Evolutionary conservation across 2,888 invertebrate genomes (phyloP).

Genomic region (Microctonus aethiopoides): DNA sequence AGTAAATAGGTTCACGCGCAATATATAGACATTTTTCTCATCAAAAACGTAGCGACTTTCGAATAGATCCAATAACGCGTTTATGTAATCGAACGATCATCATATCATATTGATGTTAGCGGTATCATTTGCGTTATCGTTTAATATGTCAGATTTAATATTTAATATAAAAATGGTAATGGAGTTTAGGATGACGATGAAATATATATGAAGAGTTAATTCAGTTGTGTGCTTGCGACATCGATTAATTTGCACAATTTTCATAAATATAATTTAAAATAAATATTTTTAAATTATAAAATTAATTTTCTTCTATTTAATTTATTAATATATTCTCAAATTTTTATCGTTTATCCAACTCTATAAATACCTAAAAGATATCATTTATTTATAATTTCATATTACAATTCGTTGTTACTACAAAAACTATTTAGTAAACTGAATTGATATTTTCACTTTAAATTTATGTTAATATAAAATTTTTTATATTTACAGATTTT

Average conservation of each 20-base stretch:
- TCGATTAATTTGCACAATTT: not conserved
- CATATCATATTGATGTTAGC: not conserved
- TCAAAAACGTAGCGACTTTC: slow-evolving; percentile 1
- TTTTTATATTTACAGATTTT: not conserved
- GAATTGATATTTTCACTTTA: too few relatives aligned
- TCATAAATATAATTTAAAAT: too few relatives aligned
- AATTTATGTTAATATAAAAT: too few relatives aligned
- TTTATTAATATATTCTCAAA: too few relatives aligned
- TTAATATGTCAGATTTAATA: not conserved
- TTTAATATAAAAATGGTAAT: not conserved
- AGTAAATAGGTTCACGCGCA: not conserved
- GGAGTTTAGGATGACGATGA: not conserved
- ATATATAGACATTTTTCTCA: not conserved
- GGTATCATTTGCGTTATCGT: slow-evolving; percentile 20
- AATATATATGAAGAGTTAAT: not conserved
- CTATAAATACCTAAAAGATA: too few relatives aligned
- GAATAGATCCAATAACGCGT: slow-evolving; percentile 12
- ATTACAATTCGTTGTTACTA: too few relatives aligned
- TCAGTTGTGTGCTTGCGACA: not conserved
- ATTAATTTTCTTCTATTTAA: too few relatives aligned
- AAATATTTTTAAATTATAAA: too few relatives aligned
- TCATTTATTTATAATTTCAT: too few relatives aligned
- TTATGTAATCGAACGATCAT: slow-evolving; percentile 24
- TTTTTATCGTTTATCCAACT: too few relatives aligned
- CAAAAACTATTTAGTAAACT: too few relatives aligned